phyloP scores from a whole-genome alignment of 2,113 vertebrate species.

The Castor canadensis region DNA sequence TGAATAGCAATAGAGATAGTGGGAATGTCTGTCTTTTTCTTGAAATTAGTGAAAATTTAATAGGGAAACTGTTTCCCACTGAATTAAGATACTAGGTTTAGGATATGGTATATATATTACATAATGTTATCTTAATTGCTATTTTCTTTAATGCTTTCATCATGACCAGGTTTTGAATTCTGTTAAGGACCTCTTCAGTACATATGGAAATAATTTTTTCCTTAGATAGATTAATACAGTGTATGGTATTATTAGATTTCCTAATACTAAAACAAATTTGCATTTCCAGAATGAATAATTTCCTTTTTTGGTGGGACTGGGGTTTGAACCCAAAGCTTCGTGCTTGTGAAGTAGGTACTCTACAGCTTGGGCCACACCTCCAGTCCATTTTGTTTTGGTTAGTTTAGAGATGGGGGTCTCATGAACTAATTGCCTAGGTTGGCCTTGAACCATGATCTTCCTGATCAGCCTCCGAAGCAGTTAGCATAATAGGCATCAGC shows the following conservation, averaged over 20 bases:
- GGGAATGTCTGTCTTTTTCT: not conserved
- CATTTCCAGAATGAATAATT: not conserved
- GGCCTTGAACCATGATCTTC: too few relatives aligned
- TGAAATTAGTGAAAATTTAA: conserved; percentile 10
- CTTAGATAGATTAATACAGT: not conserved
- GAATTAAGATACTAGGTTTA: not conserved
- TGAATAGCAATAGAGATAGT: not conserved
- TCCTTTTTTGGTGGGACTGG: too few relatives aligned
- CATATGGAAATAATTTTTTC: conserved; percentile 13
- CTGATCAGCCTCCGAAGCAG: too few relatives aligned
- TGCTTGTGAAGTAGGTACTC: too few relatives aligned
- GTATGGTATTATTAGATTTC: not conserved
- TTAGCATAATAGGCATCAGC: too few relatives aligned
- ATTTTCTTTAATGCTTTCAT: conserved; percentile 15
- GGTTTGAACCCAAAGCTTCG: too few relatives aligned
- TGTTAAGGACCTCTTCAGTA: not conserved
- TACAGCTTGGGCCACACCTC: too few relatives aligned
- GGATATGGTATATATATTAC: not conserved
- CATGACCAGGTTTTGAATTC: not conserved
- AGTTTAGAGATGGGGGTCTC: too few relatives aligned
- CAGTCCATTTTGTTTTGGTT: too few relatives aligned
- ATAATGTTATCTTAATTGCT: conserved; percentile 32
- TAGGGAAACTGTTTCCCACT: not conserved
- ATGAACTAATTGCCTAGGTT: too few relatives aligned
- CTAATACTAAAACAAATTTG: conserved; percentile 4